These are phyloP conservation scores for cattle (Bos taurus) DNA, from an alignment of 2,113 vertebrate species.

Conservation along the genomic window ARS-UCD2.0 NC_037331.1:112600501-112601000, in stretches of 20 bases:
- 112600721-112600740: not conserved
- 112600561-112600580: not conserved
- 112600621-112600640: not conserved
- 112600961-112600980: not conserved
- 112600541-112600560: not conserved
- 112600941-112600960: not conserved
- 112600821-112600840: not conserved
- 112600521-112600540: not conserved
- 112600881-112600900: not conserved
- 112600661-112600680: fast-evolving
- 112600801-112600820: not conserved
- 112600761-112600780: not conserved
- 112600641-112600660: not conserved
- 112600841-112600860: not conserved
- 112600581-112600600: not conserved
- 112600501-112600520: not conserved
- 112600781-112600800: not conserved
- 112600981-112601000: not conserved
- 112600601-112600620: not conserved
- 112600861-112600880: not conserved
- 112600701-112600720: not conserved
- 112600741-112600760: not conserved
- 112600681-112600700: not conserved
- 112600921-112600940: not conserved
- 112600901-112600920: not conserved